Evolutionary conservation across 2,797 vertebrate genomes (phyloP), one percentile per base, ranked within the genome.

Genomic region (Acanthiza pusilla): DNA sequence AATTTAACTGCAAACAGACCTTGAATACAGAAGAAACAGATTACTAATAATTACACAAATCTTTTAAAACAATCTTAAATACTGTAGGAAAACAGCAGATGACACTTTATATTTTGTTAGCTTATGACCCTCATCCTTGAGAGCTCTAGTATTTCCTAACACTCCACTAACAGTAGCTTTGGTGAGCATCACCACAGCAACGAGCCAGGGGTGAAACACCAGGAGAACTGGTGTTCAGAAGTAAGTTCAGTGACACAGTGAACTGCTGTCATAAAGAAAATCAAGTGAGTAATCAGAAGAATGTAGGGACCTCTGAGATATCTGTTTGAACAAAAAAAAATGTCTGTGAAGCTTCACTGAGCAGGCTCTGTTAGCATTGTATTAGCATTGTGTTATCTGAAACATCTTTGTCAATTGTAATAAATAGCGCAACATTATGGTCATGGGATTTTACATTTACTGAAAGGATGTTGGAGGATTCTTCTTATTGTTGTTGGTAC

Each of bases 261-360:
- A 86, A 63, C 6, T 51, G 16, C 23, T 62, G 7, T 50, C 47
- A 55, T 40, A 79, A 85, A 70, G 8, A 77, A 85, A 58, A 45
- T 16, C 16, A 55, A 77, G 5, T 26, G 4, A 61, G 12, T 19
- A 9, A 40, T 76, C 36, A 85, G 25, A 68, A 77, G 8, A 60
- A 34, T 27, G 11, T 18, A 78, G 32, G 29, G 13, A 57, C 6
- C 50, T 58, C 19, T 0, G 0, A 55, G 7, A 6, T 6, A 5
- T 66, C 62, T 38, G 1, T 50, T 58, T 78, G 34, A 87, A 89
- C 1, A 10, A 58, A 32, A 61, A 13, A 11, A 21, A 18, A 50
- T 20, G 0, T 51, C 8, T 40, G 3, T 73, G 43, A 71, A 71
- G 36, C 1, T 27, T 73, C 57, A 47, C 10, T 42, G 42, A 84